Conservation (phyloP, 2,888 invertebrate species). For the Crioceris asparagi region DNA sequence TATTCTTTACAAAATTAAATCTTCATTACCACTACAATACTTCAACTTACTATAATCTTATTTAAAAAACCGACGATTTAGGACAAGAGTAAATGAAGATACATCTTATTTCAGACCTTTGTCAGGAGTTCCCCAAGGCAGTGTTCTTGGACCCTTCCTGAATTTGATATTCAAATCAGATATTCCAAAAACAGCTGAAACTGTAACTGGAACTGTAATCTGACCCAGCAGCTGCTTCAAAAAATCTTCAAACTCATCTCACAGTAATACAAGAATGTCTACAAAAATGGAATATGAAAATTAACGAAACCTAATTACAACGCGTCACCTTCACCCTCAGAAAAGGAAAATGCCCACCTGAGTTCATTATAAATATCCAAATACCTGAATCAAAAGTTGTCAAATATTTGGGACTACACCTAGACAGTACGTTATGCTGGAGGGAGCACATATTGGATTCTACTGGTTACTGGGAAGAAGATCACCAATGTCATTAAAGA, state of each 20-base stretch:
- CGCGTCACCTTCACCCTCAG: background rate
- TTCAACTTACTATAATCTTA: constrained; percentile 1
- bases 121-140: background rate
- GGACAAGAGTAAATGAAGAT: background rate
- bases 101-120: background rate
- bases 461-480: constrained; percentile 3
- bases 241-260: constrained; percentile 2
- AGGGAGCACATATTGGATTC: background rate
- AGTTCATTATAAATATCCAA: background rate
- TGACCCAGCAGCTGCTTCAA: background rate
- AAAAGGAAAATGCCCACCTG: background rate
- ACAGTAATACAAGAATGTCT: background rate
- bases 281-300: background rate
- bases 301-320: background rate
- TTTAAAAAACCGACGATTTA: background rate
- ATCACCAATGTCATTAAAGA: background rate
- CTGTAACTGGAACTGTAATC: background rate
- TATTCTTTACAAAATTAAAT: background rate
- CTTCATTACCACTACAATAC: background rate
- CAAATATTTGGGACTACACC: background rate
- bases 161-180: background rate
- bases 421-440: background rate
- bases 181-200: background rate
- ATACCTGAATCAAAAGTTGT: background rate
- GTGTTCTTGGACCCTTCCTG: background rate